phyloP scores from a whole-genome alignment of 2,797 vertebrate species.

The Phalanger gymnotis region DNA sequence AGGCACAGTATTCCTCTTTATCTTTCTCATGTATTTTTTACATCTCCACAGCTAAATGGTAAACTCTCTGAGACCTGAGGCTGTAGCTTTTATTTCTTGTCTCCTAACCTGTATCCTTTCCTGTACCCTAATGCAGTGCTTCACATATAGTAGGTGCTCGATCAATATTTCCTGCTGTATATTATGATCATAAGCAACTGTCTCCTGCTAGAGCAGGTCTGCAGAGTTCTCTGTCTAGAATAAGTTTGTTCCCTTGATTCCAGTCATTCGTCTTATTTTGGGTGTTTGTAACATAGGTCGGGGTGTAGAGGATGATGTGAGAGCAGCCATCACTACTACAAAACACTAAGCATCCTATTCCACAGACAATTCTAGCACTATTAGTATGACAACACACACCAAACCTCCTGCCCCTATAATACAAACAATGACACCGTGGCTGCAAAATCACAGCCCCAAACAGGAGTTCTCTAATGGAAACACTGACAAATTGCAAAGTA shows the following conservation, averaged over 20 bases:
- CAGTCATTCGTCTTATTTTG: not conserved
- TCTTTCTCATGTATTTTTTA: not conserved
- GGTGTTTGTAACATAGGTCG: not conserved
- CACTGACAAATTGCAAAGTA: constrained; percentile 76
- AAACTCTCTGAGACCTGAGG: constrained; percentile 12
- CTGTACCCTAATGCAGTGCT: not conserved
- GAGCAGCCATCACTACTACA: not conserved
- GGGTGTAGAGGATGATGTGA: not conserved
- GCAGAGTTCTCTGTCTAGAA: not conserved
- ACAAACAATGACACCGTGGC: constrained; percentile 73
- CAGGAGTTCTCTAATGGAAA: constrained; percentile 71
- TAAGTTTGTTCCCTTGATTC: not conserved
- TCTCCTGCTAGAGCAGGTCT: not conserved
- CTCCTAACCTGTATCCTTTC: too few species aligned
- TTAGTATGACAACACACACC: constrained; percentile 15
- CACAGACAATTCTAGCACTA: accelerated
- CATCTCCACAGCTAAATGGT: constrained; percentile 12
- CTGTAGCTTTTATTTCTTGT: not conserved
- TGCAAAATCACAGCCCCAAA: constrained; percentile 70
- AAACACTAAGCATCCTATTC: not conserved
- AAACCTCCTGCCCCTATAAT: not conserved
- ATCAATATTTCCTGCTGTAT: not conserved
- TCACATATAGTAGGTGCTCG: not conserved
- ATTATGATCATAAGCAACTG: not conserved
- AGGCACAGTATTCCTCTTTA: constrained; percentile 33